These are phyloP conservation scores for Centropristis striata DNA, from an alignment of 2,113 vertebrate species.

Conservation along the genomic window DNA sequence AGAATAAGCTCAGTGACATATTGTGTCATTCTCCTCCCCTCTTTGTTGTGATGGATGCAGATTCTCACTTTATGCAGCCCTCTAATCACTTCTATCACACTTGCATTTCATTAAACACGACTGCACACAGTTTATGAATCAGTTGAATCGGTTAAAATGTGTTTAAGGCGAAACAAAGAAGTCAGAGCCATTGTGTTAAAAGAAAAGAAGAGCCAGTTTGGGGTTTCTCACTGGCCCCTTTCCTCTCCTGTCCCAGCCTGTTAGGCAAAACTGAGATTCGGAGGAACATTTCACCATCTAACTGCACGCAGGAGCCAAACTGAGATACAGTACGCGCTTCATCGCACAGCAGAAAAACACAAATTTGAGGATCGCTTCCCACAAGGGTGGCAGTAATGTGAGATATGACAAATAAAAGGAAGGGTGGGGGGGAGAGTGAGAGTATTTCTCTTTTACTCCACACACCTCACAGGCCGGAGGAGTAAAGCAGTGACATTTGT, in stretches of 20 bases:
- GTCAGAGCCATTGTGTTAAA: neutral
- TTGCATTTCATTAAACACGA: slow-evolving; percentile 26
- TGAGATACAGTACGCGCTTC: slow-evolving; percentile 37
- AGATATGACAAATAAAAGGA: slow-evolving; percentile 53
- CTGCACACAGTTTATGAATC: slow-evolving; percentile 4
- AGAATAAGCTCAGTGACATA: slow-evolving; percentile 9
- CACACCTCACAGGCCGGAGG: slow-evolving; percentile 32
- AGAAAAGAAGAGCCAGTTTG: slow-evolving; percentile 9
- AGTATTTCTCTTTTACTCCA: slow-evolving; percentile 9
- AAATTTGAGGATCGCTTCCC: slow-evolving; percentile 39
- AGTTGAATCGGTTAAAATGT: slow-evolving; percentile 8
- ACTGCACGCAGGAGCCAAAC: slow-evolving; percentile 31
- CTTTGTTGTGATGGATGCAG: slow-evolving; percentile 12
- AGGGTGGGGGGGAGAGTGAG: slow-evolving; percentile 22
- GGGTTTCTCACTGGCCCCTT: slow-evolving; percentile 8
- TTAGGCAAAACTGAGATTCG: slow-evolving; percentile 45
- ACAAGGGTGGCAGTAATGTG: slow-evolving; percentile 47
- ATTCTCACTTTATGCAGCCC: slow-evolving; percentile 9
- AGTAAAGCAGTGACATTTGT: slow-evolving; percentile 56
- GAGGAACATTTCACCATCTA: slow-evolving; percentile 46
- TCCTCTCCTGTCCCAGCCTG: slow-evolving; percentile 48
- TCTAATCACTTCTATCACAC: slow-evolving; percentile 24
- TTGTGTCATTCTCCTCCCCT: neutral
- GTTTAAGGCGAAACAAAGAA: slow-evolving; percentile 28
- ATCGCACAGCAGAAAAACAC: slow-evolving; percentile 24